Evolutionary conservation across 2,888 invertebrate genomes (phyloP).

Genomic region (Nowickia ferox): DNA sequence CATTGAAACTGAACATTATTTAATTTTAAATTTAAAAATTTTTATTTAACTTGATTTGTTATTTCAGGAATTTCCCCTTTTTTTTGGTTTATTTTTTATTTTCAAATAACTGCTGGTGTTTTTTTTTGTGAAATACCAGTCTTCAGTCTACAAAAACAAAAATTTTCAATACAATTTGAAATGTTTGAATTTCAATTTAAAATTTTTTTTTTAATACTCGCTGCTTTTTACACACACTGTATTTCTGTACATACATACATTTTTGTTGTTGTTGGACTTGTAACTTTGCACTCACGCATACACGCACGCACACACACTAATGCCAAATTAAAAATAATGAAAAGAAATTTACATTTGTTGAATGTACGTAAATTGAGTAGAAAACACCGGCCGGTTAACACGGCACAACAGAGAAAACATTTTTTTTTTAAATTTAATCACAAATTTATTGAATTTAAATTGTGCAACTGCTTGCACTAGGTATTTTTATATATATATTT

Average conservation of each 20-base stretch:
- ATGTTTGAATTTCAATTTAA: slow-evolving; percentile 26
- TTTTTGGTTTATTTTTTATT: neutral
- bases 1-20: slow-evolving; percentile 12
- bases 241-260: neutral
- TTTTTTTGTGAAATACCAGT: neutral
- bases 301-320: slow-evolving; percentile 6
- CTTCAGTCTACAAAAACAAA: slow-evolving; percentile 8
- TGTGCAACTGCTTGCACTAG: neutral
- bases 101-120: slow-evolving; percentile 30
- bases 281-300: neutral
- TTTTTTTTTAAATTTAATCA: slow-evolving; percentile 17
- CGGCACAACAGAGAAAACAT: slow-evolving; percentile 43
- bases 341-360: slow-evolving; percentile 74
- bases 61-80: neutral
- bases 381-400: slow-evolving; percentile 81
- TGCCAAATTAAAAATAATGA: slow-evolving; percentile 7
- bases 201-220: slow-evolving; percentile 27
- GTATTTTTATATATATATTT: neutral
- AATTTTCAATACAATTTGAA: slow-evolving; percentile 31
- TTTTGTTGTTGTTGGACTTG: too few species aligned
- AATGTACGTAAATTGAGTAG: slow-evolving; percentile 80
- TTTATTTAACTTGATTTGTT: neutral
- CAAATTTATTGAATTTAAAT: slow-evolving; percentile 8
- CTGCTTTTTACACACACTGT: neutral
- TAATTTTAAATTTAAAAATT: slow-evolving; percentile 2